A percentile compares a stretch with the other conserved stretches of the same genome.
These are phyloP conservation scores for Bucorvus abyssinicus DNA, from an alignment of 2,797 vertebrate species.

Conservation along the genomic window DNA sequence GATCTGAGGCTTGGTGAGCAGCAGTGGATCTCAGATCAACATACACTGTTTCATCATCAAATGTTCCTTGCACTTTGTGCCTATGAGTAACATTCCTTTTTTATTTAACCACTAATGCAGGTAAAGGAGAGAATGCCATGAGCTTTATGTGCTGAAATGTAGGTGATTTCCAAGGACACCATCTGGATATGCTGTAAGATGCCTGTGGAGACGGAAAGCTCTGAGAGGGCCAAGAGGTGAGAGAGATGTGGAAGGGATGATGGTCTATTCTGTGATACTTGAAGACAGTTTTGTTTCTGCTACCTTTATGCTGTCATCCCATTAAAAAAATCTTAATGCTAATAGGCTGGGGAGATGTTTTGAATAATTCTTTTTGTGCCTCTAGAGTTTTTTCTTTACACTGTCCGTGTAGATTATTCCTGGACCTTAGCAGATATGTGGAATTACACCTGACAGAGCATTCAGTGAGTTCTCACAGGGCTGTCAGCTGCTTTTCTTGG, in stretches of 20 bases:
- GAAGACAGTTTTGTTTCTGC: neutral
- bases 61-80: neutral
- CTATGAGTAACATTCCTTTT: neutral
- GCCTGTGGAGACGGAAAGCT: neutral
- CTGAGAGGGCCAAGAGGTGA: neutral
- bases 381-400: neutral
- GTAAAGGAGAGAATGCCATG: neutral
- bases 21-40: neutral
- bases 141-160: neutral
- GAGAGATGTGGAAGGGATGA: neutral
- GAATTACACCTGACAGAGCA: too few relatives aligned
- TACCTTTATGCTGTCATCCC: neutral
- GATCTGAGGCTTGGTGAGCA: neutral
- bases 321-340: neutral
- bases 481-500: neutral
- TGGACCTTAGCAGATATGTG: neutral
- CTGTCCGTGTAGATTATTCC: neutral
- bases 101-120: neutral
- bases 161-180: neutral
- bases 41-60: neutral
- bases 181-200: neutral
- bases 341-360: neutral
- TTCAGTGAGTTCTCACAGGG: neutral
- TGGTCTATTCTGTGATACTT: neutral
- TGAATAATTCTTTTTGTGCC: neutral